Base-by-base conservation (phyloP, 2,113 vertebrate genomes). In the Ciconia maguari region DNA sequence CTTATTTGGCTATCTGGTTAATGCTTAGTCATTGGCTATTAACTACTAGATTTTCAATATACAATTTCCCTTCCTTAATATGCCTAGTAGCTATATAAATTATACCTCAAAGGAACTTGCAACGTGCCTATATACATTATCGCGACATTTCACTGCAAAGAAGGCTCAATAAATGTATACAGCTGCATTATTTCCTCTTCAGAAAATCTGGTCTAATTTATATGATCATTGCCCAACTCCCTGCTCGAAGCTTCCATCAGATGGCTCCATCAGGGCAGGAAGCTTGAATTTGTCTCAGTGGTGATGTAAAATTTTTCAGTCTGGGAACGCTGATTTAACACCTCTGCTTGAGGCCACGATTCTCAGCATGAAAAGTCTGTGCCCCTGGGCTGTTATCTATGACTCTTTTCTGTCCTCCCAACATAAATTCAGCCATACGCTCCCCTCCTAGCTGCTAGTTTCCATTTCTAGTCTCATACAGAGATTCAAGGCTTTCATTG, bases 181-280 rank as follows among this genome's bases (percentile, higher is more conserved):
- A 46, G 27, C 17, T 72, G 29, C 20, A 66, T 77, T 91, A 79
- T 51, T 92, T 83, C 57, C 74, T 64, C 57, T 71, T 91, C 55
- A 89, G 80, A 89, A 96, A 96, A 75, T 42, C 51, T 89, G 20
- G 17, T 84, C 69, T 93, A 57, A 87, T 89, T 91, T 89, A 89
- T 81, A 68, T 12, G 27, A 84, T 18, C 51, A 51, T 29, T 29
- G 58, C 70, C 49, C 26, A 77, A 38, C 48, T 92, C 60, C 24
- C 29, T 71, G 21, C 61, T 76, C 57, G 91, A 79, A 76, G 11
- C n/a, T 87, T 89, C 89, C 77, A 72, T 81, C 60, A 82, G 74
- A 84, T 70, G 36, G 48, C 52, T 92, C 57, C 55, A 61, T 64
- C 48, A 93, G 69, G 48, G 58, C 57, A 87, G 65, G 46, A 91